phyloP scores from a whole-genome alignment of 2,888 invertebrate species.

The Sesamia inferens region DNA sequence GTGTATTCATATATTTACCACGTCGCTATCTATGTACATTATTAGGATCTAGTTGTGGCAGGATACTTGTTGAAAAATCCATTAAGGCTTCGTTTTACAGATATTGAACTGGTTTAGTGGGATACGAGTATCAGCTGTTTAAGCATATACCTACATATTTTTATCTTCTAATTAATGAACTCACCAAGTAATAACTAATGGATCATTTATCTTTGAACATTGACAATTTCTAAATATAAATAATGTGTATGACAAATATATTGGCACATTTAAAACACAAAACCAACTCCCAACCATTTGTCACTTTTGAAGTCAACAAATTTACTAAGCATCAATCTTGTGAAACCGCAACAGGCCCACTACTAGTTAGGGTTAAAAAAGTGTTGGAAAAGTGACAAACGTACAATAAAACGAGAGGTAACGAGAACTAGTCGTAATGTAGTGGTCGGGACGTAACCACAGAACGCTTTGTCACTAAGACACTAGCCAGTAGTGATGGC shows the following conservation, averaged over 20 bases:
- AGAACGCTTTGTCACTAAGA: constrained; percentile 50
- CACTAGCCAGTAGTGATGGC: constrained; percentile 7
- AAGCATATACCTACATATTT: neutral
- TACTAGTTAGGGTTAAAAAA: constrained; percentile 71
- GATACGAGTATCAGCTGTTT: constrained; percentile 1
- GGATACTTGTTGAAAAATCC: constrained; percentile 17
- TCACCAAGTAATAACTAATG: neutral
- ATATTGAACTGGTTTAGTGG: constrained; percentile 23
- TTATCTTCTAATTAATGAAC: neutral
- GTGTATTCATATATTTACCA: constrained; percentile 58
- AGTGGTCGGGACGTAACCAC: constrained; percentile 66
- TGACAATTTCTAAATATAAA: neutral
- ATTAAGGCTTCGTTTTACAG: neutral
- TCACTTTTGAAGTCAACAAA: constrained; percentile 53
- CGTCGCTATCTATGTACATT: constrained; percentile 43
- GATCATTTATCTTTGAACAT: neutral
- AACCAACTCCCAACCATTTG: constrained; percentile 36
- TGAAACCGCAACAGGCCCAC: constrained; percentile 63
- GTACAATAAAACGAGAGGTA: constrained; percentile 79
- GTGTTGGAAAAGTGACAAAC: constrained; percentile 73
- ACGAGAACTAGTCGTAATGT: constrained; percentile 73
- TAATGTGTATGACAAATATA: neutral
- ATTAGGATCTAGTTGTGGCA: constrained; percentile 38
- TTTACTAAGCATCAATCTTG: constrained; percentile 56
- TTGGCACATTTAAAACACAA: neutral